Base-by-base conservation (phyloP, 2,113 vertebrate species). In the Perognathus longimembris region DNA sequence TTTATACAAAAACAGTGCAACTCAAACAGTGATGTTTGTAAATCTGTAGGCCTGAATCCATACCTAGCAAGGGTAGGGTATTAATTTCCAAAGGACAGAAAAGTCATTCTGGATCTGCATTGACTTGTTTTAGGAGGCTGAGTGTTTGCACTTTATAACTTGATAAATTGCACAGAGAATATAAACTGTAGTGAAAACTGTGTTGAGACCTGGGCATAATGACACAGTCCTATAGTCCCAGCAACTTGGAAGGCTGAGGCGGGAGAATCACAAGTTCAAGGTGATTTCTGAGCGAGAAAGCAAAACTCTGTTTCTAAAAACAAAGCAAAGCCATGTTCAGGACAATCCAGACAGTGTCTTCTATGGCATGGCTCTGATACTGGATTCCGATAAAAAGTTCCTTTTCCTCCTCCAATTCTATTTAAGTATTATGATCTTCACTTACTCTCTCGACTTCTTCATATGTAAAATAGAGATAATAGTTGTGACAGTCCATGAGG, bases 151-250 rank as follows among this genome's bases (percentile, higher is more conserved):
- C 50, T 36, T 91, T 75, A 81, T 34, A 15, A 9, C 70, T n/a
- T 36, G 83, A 18, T 38, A 86, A 75, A 21, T 89, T 69, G 61
- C 61, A 71, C 50, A 10, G 4, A 28, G 85, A 28, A 63, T 73
- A 73, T 89, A 32, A 30, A 11, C 92, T 64, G 34, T 64, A 50
- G 73, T 61, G 24, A 92, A 91, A 87, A 42, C 38, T 82, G 36
- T 82, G 24, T 61, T 76, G 50, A 63, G 66, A 28, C 18, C 69
- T 59, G 50, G 28, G 34, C 38, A 50, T 42, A 36, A 7, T 40
- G 36, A 1, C 50, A 40, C 34, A 59, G 50, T 54, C 17, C 8
- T 26, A 0, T 8, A 59, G 14, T 21, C 24, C 14, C 34, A 71
- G 34, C 12, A 40, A 54, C 11, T 40, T 20, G 10, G 71, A 28